phyloP scores from a whole-genome alignment of 2,888 invertebrate species.

The Athalia circularis region DNA sequence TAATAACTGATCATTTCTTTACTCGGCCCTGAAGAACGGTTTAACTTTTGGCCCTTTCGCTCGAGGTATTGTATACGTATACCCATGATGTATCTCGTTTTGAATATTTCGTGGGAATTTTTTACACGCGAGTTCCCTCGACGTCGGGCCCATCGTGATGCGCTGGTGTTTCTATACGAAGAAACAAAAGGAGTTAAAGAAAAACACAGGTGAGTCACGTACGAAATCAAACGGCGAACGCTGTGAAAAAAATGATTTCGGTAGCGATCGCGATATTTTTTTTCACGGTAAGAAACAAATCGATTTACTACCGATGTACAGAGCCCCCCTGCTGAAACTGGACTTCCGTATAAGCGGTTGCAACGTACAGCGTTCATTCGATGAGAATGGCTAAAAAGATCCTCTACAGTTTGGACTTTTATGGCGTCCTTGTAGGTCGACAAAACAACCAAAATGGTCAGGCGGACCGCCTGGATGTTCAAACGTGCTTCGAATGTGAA shows the following conservation, averaged over 20 bases:
- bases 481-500: neutral
- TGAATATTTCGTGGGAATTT: constrained; percentile 34
- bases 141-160: neutral
- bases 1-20: neutral
- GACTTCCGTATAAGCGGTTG: constrained; percentile 2
- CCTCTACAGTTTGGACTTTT: neutral
- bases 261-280: neutral
- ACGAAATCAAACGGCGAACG: no score
- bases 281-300: neutral
- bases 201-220: no score
- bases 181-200: neutral
- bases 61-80: neutral
- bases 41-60: neutral
- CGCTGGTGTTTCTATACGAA: constrained; percentile 1
- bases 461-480: neutral
- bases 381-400: neutral
- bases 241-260: no score
- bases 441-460: neutral
- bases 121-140: constrained; percentile 15
- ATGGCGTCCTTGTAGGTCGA: neutral
- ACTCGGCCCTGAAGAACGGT: neutral
- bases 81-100: neutral
- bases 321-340: neutral
- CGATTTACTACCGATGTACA: neutral
- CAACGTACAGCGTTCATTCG: neutral